phyloP scores from a whole-genome alignment of 2,888 invertebrate genomes.

The Dendrolimus houi region DNA sequence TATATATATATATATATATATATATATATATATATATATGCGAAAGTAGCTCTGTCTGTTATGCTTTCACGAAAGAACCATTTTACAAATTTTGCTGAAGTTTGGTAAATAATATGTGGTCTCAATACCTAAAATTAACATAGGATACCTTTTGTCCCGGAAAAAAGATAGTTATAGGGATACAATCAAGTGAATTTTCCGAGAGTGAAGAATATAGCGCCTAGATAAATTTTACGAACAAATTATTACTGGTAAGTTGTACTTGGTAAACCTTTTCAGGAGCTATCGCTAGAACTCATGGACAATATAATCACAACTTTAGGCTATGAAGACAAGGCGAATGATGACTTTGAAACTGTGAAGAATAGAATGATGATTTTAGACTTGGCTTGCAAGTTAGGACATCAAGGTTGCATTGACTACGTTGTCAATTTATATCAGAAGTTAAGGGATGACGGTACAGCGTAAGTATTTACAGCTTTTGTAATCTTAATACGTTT shows the following conservation, averaged over 20 bases:
- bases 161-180: no score
- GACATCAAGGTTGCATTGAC: constrained; percentile 70
- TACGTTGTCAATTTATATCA: constrained; percentile 33
- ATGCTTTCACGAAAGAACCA: not conserved
- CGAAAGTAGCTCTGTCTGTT: not conserved
- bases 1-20: no score
- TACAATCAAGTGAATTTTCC: no score
- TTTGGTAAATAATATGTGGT: no score
- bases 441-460: constrained; percentile 38
- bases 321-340: constrained; percentile 54
- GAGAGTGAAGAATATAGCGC: no score
- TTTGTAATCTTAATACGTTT: no score
- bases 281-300: constrained; percentile 29
- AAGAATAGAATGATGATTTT: constrained; percentile 77
- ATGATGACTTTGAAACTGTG: constrained; percentile 60
- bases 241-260: no score
- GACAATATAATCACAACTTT: constrained; percentile 50
- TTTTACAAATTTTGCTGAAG: no score
- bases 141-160: no score
- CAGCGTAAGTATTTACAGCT: constrained; percentile 30
- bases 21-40: no score
- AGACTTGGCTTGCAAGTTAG: constrained; percentile 79
- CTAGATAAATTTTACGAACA: no score
- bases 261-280: constrained; percentile 23
- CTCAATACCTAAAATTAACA: no score